Conservation (phyloP, 2,888 invertebrate genomes). For the Lysandra bellargus region DNA sequence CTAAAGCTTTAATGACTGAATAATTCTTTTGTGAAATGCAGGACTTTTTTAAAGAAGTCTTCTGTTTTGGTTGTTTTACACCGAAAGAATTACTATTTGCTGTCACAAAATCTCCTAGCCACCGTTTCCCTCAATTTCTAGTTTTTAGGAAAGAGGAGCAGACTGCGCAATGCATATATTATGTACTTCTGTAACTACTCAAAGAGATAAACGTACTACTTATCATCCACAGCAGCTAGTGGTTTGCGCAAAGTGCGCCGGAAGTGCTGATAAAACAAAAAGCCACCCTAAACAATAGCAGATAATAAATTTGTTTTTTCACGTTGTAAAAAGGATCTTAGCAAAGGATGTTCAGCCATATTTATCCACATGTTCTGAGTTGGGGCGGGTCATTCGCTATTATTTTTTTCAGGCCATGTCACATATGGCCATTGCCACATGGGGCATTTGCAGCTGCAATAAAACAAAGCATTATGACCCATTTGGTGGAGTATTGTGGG, state of each 20-base stretch:
- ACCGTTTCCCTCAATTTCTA: neutral
- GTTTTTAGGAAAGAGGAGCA: too few relatives aligned
- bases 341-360: conserved; percentile 39
- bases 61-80: too few relatives aligned
- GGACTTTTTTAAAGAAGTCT: too few relatives aligned
- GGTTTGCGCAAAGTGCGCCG: conserved; percentile 5
- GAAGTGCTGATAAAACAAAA: conserved; percentile 10
- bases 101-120: too few relatives aligned
- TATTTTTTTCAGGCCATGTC: conserved; percentile 51
- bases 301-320: conserved; percentile 17
- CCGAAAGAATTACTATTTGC: too few relatives aligned
- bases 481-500: conserved; percentile 19
- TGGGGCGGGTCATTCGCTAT: conserved; percentile 54
- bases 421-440: conserved; percentile 51
- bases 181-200: neutral
- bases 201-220: neutral
- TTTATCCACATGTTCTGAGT: conserved; percentile 55
- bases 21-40: too few relatives aligned
- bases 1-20: too few relatives aligned
- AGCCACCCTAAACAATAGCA: conserved; percentile 3
- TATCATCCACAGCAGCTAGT: neutral
- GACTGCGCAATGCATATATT: neutral
- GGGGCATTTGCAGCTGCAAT: conserved; percentile 33
- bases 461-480: conserved; percentile 21
- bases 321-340: conserved; percentile 17